phyloP scores from a whole-genome alignment of 2,113 vertebrate genomes.

The Brachypodius melanocephalos region DNA sequence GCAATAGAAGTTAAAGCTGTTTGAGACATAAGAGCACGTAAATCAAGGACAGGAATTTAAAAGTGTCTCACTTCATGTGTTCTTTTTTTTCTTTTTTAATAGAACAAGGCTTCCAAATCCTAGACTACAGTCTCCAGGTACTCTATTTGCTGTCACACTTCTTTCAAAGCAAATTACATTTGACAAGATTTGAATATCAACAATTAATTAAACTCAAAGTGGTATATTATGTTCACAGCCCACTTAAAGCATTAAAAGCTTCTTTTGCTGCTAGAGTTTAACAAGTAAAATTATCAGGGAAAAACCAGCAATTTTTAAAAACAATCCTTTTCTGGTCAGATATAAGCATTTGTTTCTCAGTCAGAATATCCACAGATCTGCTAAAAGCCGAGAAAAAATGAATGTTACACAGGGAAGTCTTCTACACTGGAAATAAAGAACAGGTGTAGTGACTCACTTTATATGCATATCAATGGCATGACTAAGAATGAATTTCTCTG shows the following conservation, averaged over 20 bases:
- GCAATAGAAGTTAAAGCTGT: neutral
- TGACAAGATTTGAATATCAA: slow-evolving; percentile 33
- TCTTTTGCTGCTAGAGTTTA: neutral
- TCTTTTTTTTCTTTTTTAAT: neutral
- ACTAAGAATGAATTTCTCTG: slow-evolving; percentile 23
- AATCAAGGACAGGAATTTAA: neutral
- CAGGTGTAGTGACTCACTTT: neutral
- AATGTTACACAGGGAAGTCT: neutral
- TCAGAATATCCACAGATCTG: neutral
- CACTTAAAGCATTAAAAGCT: slow-evolving; percentile 21
- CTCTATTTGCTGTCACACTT: neutral
- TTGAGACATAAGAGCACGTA: neutral
- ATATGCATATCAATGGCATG: neutral
- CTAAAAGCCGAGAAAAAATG: neutral
- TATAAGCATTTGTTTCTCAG: neutral
- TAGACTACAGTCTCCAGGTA: neutral
- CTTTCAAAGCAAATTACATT: slow-evolving; percentile 41
- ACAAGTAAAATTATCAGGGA: neutral
- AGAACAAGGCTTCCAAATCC: neutral
- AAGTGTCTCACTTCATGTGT: accelerated
- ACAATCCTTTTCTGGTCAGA: neutral
- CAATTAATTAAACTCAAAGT: slow-evolving; percentile 51
- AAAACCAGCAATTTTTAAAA: neutral
- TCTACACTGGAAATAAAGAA: neutral
- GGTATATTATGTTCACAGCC: neutral